These are phyloP conservation scores for Thalpophila matura DNA, from an alignment of 2,888 invertebrate genomes.

Conservation along the genomic window DNA sequence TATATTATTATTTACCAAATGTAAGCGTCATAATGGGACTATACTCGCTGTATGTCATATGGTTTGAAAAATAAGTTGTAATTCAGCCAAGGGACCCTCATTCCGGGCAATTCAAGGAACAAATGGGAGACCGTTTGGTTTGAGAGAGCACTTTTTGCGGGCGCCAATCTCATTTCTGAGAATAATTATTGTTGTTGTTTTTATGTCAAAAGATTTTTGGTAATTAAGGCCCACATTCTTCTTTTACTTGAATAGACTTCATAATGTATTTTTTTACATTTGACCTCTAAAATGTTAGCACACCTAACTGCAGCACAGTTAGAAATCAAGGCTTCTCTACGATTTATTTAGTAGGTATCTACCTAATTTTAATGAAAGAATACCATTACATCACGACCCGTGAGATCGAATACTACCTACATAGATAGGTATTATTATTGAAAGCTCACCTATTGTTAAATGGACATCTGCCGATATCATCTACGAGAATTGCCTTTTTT, in stretches of 20 bases:
- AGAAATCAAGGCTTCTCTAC: slow-evolving; percentile 24
- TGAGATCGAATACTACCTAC: no score
- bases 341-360: slow-evolving; percentile 34
- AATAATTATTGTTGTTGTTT: slow-evolving; percentile 68
- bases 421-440: slow-evolving; percentile 73
- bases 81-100: slow-evolving; percentile 76
- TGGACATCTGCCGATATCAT: slow-evolving; percentile 77
- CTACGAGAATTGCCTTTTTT: slow-evolving; percentile 69
- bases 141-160: slow-evolving; percentile 79
- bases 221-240: slow-evolving; percentile 35
- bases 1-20: background rate
- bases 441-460: slow-evolving; percentile 73
- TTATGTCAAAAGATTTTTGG: slow-evolving; percentile 57
- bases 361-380: slow-evolving; percentile 51
- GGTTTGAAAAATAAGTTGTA: slow-evolving; percentile 78
- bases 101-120: slow-evolving; percentile 72
- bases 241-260: slow-evolving; percentile 19
- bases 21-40: background rate
- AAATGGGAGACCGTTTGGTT: slow-evolving; percentile 77
- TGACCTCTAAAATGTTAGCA: slow-evolving; percentile 23
- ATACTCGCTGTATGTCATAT: slow-evolving; percentile 68
- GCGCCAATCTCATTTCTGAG: slow-evolving; percentile 72
- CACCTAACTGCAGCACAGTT: slow-evolving; percentile 1
- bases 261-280: slow-evolving; percentile 24
- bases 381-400: slow-evolving; percentile 50